These are phyloP conservation scores for Pluvianellus socialis DNA, from an alignment of 2,113 vertebrate species.

Conservation along the genomic window DNA sequence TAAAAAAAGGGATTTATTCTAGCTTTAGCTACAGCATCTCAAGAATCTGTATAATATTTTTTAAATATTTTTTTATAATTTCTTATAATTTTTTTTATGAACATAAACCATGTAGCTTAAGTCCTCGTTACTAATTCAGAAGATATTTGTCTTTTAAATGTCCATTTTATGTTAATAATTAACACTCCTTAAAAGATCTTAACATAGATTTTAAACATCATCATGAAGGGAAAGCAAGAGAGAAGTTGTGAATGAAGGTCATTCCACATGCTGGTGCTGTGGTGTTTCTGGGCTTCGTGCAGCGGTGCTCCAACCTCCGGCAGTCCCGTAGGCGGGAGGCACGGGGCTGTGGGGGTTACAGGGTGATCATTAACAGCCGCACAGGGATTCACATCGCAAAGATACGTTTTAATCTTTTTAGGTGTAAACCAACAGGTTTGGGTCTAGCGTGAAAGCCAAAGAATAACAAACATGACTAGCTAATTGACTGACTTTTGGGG, in stretches of 20 bases:
- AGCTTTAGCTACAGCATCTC: background rate
- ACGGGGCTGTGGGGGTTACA: background rate
- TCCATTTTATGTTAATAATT: background rate
- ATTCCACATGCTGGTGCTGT: accelerated
- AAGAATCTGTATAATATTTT: background rate
- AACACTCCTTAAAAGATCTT: background rate
- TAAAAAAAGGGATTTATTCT: background rate
- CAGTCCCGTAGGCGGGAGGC: background rate
- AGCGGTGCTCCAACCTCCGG: background rate
- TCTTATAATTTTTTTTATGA: background rate
- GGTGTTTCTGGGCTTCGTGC: accelerated
- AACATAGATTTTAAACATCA: background rate
- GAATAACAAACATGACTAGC: background rate
- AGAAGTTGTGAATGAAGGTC: background rate
- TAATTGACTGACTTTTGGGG: background rate
- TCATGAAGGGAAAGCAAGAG: background rate
- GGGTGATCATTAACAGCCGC: background rate
- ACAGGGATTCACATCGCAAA: background rate
- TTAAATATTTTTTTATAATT: no score
- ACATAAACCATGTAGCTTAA: background rate
- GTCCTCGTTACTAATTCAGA: background rate
- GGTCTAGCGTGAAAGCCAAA: background rate
- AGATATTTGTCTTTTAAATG: background rate
- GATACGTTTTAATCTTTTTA: background rate
- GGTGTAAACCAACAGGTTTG: background rate